These are phyloP conservation scores for Bufotes viridis DNA, from an alignment of 2,797 vertebrate genomes.

Conservation along the genomic window DNA sequence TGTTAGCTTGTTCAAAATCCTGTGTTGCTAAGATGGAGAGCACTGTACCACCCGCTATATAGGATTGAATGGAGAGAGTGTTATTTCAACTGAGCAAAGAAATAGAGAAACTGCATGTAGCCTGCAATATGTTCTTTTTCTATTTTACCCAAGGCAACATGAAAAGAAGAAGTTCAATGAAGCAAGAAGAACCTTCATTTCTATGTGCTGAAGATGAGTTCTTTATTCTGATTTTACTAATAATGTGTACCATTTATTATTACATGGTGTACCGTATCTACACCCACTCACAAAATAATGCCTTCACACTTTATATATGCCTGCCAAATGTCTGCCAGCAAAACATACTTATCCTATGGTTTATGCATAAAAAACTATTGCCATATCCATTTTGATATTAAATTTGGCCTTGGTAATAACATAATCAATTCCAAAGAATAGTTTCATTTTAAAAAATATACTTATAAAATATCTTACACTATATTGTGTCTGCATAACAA, in stretches of 20 bases:
- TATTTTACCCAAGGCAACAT: conserved; percentile 56
- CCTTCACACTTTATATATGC: neutral
- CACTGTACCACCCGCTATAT: conserved; percentile 39
- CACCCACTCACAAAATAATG: conserved; percentile 13
- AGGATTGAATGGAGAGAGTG: conserved; percentile 52
- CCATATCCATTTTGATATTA: neutral
- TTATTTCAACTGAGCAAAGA: conserved; percentile 58
- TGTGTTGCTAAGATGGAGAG: conserved; percentile 49
- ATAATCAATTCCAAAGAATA: neutral
- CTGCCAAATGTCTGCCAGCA: neutral
- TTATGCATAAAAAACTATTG: conserved; percentile 4
- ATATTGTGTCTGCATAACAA: neutral
- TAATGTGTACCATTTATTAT: conserved; percentile 43
- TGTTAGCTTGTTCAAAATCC: conserved; percentile 51
- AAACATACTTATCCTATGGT: neutral
- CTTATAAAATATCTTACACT: neutral
- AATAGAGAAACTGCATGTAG: conserved; percentile 49
- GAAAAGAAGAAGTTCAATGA: conserved; percentile 51
- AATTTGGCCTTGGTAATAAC: neutral
- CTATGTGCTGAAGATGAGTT: conserved; percentile 43
- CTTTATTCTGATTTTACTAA: conserved; percentile 46
- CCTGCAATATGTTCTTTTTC: conserved; percentile 58
- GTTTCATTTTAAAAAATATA: neutral
- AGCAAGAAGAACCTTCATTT: conserved; percentile 51
- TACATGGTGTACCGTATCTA: conserved; percentile 5